phyloP scores from a whole-genome alignment of 2,888 invertebrate species.

The Volucella zonaria region DNA sequence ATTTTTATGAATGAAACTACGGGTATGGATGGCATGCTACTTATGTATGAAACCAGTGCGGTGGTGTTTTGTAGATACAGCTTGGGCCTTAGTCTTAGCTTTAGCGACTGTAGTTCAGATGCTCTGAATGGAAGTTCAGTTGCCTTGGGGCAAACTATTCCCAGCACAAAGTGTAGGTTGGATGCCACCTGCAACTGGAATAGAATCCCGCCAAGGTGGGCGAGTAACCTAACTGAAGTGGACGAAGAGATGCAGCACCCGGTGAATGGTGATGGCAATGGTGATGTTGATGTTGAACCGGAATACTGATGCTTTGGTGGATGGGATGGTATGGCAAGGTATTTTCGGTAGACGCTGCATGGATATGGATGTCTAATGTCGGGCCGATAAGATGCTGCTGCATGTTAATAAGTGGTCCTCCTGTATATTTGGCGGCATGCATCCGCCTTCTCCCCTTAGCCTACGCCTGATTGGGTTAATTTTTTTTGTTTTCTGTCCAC shows the following conservation, averaged over 20 bases:
- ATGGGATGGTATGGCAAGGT: conserved; percentile 35
- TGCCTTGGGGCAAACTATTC: conserved; percentile 49
- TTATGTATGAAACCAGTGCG: conserved; percentile 23
- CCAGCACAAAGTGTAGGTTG: conserved; percentile 25
- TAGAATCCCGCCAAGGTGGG: conserved; percentile 40
- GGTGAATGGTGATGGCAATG: conserved; percentile 40
- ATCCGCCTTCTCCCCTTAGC: conserved; percentile 58
- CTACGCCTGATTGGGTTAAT: conserved; percentile 67
- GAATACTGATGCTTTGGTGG: conserved; percentile 67
- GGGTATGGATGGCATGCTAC: conserved; percentile 21
- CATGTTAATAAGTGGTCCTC: conserved; percentile 73
- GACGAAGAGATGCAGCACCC: conserved; percentile 20
- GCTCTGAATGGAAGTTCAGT: conserved; percentile 68
- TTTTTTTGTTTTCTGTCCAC: conserved; percentile 18
- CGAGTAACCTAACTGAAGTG: neutral
- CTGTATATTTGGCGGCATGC: conserved; percentile 50
- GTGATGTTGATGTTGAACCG: conserved; percentile 57
- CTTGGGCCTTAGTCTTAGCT: conserved; percentile 9
- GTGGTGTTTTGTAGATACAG: neutral
- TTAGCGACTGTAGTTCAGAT: conserved; percentile 2
- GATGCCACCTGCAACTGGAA: conserved; percentile 58
- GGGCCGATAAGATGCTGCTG: conserved; percentile 72
- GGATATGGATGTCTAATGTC: conserved; percentile 71
- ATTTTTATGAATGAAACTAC: conserved; percentile 75
- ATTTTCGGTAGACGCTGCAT: conserved; percentile 63